These are phyloP conservation scores for Xylota segnis DNA, from an alignment of 2,888 invertebrate species.

Conservation along the genomic window DNA sequence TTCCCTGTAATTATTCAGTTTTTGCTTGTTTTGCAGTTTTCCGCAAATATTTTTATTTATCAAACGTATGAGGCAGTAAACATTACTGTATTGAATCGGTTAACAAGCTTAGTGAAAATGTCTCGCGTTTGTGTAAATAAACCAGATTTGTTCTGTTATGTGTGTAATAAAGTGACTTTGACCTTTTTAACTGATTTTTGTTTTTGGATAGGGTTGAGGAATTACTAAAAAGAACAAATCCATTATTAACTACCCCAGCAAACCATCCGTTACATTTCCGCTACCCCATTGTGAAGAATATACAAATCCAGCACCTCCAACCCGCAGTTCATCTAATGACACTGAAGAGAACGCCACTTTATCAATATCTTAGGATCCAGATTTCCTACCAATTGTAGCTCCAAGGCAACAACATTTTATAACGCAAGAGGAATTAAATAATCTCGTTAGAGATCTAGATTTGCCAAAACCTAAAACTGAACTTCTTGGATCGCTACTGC, in stretches of 20 bases:
- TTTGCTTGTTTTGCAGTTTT: too few species aligned
- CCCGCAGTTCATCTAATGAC: neutral
- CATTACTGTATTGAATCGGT: too few species aligned
- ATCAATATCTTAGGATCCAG: neutral
- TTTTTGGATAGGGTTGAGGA: neutral
- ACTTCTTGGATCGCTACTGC: too few species aligned
- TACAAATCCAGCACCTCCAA: neutral
- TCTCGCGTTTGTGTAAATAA: too few species aligned
- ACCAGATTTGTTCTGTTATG: too few species aligned
- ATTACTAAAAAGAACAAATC: neutral
- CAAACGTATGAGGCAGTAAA: too few species aligned
- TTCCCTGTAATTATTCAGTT: too few species aligned
- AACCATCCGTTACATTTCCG: neutral
- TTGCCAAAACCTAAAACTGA: neutral
- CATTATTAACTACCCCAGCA: neutral
- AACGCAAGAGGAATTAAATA: neutral
- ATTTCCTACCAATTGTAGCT: neutral
- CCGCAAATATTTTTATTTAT: too few species aligned
- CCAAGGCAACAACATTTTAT: neutral
- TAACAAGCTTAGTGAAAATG: too few species aligned
- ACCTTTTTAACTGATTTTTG: too few species aligned
- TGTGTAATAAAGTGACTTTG: too few species aligned
- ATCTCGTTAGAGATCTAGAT: conserved; percentile 4
- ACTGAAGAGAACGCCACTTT: neutral
- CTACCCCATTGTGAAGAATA: neutral